These are phyloP conservation scores for Lagodon rhomboides DNA, from an alignment of 2,797 vertebrate genomes.

Conservation along the genomic window DNA sequence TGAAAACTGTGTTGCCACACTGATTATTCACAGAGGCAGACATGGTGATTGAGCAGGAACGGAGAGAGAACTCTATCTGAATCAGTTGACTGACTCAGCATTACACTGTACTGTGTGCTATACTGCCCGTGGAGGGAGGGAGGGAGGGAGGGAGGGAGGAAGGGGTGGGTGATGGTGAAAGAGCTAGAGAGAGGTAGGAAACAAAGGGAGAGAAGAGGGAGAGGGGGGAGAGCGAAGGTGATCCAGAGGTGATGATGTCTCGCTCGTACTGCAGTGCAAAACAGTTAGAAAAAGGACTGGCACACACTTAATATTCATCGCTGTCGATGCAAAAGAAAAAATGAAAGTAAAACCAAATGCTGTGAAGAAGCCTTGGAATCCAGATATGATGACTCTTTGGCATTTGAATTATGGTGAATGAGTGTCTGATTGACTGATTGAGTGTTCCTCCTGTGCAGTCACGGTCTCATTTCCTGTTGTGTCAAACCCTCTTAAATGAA, in stretches of 20 bases:
- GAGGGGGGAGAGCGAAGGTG: conserved; percentile 48
- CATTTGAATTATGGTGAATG: conserved; percentile 37
- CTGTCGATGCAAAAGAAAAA: not conserved
- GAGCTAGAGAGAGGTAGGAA: conserved; percentile 33
- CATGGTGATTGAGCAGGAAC: conserved; percentile 56
- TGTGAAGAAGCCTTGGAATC: not conserved
- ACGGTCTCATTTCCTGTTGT: conserved; percentile 41
- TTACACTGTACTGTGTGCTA: conserved; percentile 57
- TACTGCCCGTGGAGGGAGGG: conserved; percentile 37
- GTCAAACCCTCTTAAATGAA: conserved; percentile 26
- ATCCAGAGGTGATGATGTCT: conserved; percentile 59
- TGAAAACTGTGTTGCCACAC: conserved; percentile 16
- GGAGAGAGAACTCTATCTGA: conserved; percentile 42
- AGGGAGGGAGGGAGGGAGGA: conserved; percentile 25
- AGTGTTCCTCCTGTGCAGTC: conserved; percentile 22
- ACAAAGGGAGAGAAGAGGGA: conserved; percentile 36
- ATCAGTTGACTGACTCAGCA: conserved; percentile 78
- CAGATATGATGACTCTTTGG: conserved; percentile 14
- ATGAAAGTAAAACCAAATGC: conserved; percentile 53
- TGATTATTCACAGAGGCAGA: conserved; percentile 31
- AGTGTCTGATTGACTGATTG: conserved; percentile 15
- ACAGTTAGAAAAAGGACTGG: conserved; percentile 1
- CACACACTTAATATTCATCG: conserved; percentile 2
- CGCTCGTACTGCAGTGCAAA: conserved; percentile 54
- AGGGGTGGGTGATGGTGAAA: conserved; percentile 4